Conservation (phyloP, 2,113 vertebrate genomes). For the Larimichthys polyactis region DNA sequence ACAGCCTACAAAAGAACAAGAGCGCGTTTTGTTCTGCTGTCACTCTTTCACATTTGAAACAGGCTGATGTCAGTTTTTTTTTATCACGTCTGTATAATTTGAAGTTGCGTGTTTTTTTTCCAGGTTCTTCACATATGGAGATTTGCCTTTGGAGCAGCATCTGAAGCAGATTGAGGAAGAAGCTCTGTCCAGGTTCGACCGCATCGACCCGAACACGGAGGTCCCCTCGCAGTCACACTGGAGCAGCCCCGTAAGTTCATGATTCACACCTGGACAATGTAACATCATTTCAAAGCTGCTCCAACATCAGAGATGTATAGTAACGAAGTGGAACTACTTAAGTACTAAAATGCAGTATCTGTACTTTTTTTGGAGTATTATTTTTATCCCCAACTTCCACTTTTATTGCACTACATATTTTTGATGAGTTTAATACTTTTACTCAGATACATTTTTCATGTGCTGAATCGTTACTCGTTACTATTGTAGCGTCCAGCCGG, state of each 20-base stretch:
- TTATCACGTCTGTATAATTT: too few relatives aligned
- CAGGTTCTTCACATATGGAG: slow-evolving; percentile 96
- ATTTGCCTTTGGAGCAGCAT: slow-evolving; percentile 92
- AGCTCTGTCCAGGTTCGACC: slow-evolving; percentile 90
- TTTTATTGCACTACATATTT: too few relatives aligned
- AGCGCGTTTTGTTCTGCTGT: neutral
- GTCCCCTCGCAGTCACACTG: slow-evolving; percentile 90
- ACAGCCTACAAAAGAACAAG: neutral
- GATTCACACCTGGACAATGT: neutral
- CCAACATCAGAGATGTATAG: neutral
- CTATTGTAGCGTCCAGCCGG: too few relatives aligned
- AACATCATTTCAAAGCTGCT: neutral
- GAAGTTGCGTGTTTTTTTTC: too few relatives aligned
- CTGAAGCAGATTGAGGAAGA: slow-evolving; percentile 94
- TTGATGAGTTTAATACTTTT: too few relatives aligned
- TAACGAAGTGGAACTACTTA: too few relatives aligned
- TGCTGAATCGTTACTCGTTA: too few relatives aligned
- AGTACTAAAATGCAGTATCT: too few relatives aligned
- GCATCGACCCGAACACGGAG: slow-evolving; percentile 86
- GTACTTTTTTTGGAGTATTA: too few relatives aligned
- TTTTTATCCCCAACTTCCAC: too few relatives aligned
- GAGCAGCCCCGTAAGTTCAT: slow-evolving; percentile 88
- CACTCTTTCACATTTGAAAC: neutral
- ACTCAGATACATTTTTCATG: too few relatives aligned
- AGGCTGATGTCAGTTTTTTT: neutral